Conservation (phyloP, 2,113 vertebrate genomes). For the Clarias magur region DNA sequence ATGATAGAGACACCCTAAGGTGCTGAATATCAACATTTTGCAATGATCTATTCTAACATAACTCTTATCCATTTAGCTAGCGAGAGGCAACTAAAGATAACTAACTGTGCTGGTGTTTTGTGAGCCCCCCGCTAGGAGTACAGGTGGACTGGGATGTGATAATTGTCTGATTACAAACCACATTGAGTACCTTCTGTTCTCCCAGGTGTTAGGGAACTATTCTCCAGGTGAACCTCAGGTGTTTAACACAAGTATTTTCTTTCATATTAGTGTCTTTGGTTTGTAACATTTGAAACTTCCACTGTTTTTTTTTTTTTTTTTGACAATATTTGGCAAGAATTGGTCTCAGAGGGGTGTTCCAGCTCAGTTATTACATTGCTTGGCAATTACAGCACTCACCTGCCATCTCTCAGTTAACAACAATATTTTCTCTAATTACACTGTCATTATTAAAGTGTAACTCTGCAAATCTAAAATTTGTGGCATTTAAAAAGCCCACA, state of each 20-base stretch:
- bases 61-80: background rate
- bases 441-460: constrained; percentile 38
- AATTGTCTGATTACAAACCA: constrained; percentile 16
- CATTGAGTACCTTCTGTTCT: background rate
- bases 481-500: constrained; percentile 35
- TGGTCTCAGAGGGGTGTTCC: constrained; percentile 38
- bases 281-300: constrained; percentile 32
- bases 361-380: constrained; percentile 39
- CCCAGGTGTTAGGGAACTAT: constrained; percentile 1
- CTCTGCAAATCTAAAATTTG: constrained; percentile 23
- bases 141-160: background rate
- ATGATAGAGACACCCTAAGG: no score
- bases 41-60: background rate
- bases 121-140: background rate
- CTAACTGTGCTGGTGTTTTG: background rate
- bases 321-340: constrained; percentile 36
- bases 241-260: constrained; percentile 26
- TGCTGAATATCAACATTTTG: background rate
- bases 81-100: background rate
- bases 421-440: constrained; percentile 45
- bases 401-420: constrained; percentile 40
- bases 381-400: constrained; percentile 50
- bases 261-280: constrained; percentile 5
- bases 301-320: constrained; percentile 29
- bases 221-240: constrained; percentile 34